These are phyloP conservation scores for Euspilapteryx auroguttella DNA, from an alignment of 2,888 invertebrate species.

Conservation along the genomic window DNA sequence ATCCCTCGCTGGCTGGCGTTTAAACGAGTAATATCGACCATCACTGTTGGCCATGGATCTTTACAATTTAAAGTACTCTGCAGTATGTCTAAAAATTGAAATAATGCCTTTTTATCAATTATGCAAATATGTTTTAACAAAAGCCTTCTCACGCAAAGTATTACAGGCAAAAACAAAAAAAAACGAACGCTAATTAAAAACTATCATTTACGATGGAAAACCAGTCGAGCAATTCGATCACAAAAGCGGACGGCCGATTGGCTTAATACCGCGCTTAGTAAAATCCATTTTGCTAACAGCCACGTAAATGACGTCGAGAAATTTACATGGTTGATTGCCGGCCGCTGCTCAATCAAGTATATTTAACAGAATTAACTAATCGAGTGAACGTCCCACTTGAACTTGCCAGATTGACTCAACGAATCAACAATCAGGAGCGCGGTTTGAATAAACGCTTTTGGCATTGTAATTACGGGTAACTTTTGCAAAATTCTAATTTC, in stretches of 20 bases:
- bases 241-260: background rate
- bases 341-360: constrained; percentile 58
- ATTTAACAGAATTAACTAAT: constrained; percentile 61
- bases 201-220: background rate
- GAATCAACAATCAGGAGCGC: no score
- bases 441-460: no score
- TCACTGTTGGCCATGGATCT: constrained; percentile 1
- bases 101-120: no score
- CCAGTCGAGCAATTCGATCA: background rate
- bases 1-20: constrained; percentile 9
- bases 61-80: constrained; percentile 3
- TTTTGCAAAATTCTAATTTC: no score
- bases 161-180: no score
- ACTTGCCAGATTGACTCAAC: no score
- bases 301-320: constrained; percentile 29
- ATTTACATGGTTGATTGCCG: constrained; percentile 61
- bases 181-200: no score
- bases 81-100: no score
- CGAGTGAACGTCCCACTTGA: constrained; percentile 32
- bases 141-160: no score
- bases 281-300: constrained; percentile 19
- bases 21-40: constrained; percentile 4
- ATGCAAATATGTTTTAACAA: no score
- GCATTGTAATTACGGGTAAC: no score
- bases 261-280: constrained; percentile 22